Evolutionary conservation across 1,140 invertebrate species (phyloP), one percentile per base, ranked within the genome.

Genomic region (Eumeta japonica): DNA sequence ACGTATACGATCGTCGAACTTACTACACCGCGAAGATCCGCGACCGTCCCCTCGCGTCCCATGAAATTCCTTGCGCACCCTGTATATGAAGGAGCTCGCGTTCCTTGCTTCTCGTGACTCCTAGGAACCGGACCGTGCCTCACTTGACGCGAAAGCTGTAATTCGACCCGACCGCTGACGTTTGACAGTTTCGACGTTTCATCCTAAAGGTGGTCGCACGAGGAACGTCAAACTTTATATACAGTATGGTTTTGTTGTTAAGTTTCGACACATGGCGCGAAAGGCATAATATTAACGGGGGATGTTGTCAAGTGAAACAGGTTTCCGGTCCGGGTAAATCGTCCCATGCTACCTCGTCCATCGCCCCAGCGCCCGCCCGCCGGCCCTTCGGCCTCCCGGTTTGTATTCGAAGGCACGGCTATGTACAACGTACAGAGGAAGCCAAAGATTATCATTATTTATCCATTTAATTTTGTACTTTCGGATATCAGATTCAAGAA

Each of bases 371-470:
- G 7, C 7, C n/a, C n/a, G 20, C n/a, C 7, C 20, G 20, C n/a
- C 7, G 7, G 7, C 20, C n/a, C 20, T 24, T n/a, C 7, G 7
- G n/a, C 20, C 7, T 7, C n/a, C n/a, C 20, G 20, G n/a, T 24
- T n/a, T 24, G n/a, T n/a, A 24, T n/a, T n/a, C 66, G 68, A 73
- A 73, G 68, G 65, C 68, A 68, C 68, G 61, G 59, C 68, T 68
- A 66, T 62, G 65, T 61, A 62, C 54, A 67, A 68, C 62, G 58
- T 58, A 68, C 62, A 62, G 67, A 71, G 55, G 70, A 61, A 67
- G 51, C 55, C 46, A 55, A 53, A 57, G 55, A 62, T 66, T 61
- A 54, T 58, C 62, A 55, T 52, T 51, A 71, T 55, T 52, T 51
- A 71, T 55, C 68, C 63, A 55, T 63, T 47, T 60, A 48, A 52